Evolutionary conservation across 1,140 invertebrate species (phyloP).

Genomic region (Stenopsyche tienmushanensis): DNA sequence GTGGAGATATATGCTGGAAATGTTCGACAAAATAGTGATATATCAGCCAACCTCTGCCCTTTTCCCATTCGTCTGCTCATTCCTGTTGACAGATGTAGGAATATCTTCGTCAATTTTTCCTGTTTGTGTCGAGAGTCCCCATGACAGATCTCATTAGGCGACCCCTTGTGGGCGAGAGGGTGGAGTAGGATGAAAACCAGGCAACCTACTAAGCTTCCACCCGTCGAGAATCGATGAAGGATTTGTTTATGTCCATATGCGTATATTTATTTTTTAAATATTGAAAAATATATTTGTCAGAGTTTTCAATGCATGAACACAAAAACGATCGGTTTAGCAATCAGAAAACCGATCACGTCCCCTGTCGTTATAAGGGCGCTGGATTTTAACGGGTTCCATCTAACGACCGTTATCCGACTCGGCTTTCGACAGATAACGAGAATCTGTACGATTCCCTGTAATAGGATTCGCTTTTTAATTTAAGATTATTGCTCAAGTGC

Average conservation of each 20-base stretch:
- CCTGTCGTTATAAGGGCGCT: not conserved
- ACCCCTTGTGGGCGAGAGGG: not conserved
- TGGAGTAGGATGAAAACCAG: not conserved
- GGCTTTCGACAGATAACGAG: constrained; percentile 8
- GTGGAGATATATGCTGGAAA: not conserved
- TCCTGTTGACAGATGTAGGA: constrained; percentile 34
- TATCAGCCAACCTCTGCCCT: constrained; percentile 3
- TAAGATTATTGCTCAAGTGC: too few species aligned
- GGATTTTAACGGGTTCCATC: constrained; percentile 8
- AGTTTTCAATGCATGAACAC: not conserved
- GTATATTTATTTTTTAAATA: too few species aligned
- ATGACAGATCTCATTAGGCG: constrained; percentile 40
- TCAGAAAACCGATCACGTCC: constrained; percentile 5
- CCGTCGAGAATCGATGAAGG: too few species aligned
- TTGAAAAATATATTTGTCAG: not conserved
- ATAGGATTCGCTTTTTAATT: not conserved
- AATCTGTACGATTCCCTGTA: not conserved
- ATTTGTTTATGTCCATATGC: too few species aligned
- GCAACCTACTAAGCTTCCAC: too few species aligned
- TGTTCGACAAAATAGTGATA: constrained; percentile 8
- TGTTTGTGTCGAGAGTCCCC: constrained; percentile 32
- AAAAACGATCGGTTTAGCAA: not conserved
- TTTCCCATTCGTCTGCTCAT: constrained; percentile 6
- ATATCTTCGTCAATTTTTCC: constrained; percentile 41
- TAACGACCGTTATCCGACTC: constrained; percentile 3